phyloP scores from a whole-genome alignment of 2,888 invertebrate species.

The Drosophila nr. fundita region DNA sequence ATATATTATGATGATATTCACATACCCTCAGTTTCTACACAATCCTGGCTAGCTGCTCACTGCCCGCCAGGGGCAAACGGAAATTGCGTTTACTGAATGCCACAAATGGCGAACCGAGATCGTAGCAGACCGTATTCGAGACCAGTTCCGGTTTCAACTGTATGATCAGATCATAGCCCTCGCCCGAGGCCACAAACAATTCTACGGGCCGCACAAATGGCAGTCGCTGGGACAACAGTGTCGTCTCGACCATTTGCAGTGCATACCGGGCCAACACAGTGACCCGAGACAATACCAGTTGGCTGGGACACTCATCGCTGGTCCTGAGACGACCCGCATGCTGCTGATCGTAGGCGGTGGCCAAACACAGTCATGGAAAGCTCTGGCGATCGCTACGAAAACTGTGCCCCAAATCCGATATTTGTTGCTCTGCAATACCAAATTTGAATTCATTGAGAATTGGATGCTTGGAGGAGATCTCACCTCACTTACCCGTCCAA shows the following conservation, averaged over 20 bases:
- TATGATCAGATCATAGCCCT: constrained; percentile 92
- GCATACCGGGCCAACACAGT: constrained; percentile 88
- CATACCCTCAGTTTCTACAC: constrained; percentile 90
- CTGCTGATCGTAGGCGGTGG: constrained; percentile 91
- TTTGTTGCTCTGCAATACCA: constrained; percentile 88
- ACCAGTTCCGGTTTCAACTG: constrained; percentile 85
- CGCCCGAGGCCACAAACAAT: constrained; percentile 88
- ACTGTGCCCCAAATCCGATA: constrained; percentile 89
- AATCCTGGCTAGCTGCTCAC: constrained; percentile 90
- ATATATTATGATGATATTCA: not conserved
- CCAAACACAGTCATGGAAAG: constrained; percentile 90
- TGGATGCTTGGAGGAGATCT: not conserved
- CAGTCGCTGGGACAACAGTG: constrained; percentile 80
- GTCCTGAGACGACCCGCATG: constrained; percentile 88
- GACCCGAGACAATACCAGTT: constrained; percentile 88
- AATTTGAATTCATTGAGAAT: not conserved
- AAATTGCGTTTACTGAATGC: constrained; percentile 75
- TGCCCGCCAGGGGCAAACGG: constrained; percentile 90
- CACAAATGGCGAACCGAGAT: constrained; percentile 73
- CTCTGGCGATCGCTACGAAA: constrained; percentile 87
- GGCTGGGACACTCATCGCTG: constrained; percentile 86
- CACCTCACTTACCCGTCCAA: constrained; percentile 87
- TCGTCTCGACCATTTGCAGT: constrained; percentile 86
- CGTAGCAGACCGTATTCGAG: constrained; percentile 74
- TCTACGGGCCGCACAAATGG: constrained; percentile 72